Evolutionary conservation across 2,797 vertebrate species (phyloP).

Genomic region (Sebastes wilsoni): DNA sequence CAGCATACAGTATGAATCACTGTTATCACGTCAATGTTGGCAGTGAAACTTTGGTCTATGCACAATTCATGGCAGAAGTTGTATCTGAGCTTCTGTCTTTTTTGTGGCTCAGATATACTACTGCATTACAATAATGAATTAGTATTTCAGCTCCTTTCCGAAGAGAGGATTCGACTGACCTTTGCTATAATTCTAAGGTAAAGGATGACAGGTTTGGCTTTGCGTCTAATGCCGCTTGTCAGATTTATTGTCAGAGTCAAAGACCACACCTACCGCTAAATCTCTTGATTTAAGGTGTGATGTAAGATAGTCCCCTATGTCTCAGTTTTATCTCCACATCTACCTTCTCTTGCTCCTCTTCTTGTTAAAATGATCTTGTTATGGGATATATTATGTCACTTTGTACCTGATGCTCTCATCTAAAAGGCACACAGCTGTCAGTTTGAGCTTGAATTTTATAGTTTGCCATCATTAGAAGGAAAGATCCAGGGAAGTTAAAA

Average conservation of each 20-base stretch:
- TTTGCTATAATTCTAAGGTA: conserved; percentile 19
- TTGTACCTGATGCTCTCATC: background rate
- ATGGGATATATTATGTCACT: background rate
- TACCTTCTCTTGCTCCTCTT: background rate
- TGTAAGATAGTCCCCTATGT: background rate
- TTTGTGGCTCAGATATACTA: background rate
- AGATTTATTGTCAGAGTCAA: conserved; percentile 21
- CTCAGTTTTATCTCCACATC: background rate
- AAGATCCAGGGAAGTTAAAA: background rate
- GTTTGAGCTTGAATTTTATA: background rate
- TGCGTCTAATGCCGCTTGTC: background rate
- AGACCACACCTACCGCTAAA: background rate
- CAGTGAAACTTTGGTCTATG: background rate
- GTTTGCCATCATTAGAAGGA: background rate
- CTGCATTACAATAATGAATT: background rate
- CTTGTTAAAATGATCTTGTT: background rate
- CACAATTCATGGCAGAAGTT: background rate
- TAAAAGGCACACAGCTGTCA: background rate
- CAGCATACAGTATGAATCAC: background rate
- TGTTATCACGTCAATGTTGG: no score
- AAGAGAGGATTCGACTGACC: background rate
- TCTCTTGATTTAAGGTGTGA: conserved; percentile 25
- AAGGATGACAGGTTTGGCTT: conserved; percentile 22
- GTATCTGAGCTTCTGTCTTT: background rate
- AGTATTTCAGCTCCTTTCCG: background rate